phyloP scores from a whole-genome alignment of 2,888 invertebrate genomes.

The Eilema caniola region DNA sequence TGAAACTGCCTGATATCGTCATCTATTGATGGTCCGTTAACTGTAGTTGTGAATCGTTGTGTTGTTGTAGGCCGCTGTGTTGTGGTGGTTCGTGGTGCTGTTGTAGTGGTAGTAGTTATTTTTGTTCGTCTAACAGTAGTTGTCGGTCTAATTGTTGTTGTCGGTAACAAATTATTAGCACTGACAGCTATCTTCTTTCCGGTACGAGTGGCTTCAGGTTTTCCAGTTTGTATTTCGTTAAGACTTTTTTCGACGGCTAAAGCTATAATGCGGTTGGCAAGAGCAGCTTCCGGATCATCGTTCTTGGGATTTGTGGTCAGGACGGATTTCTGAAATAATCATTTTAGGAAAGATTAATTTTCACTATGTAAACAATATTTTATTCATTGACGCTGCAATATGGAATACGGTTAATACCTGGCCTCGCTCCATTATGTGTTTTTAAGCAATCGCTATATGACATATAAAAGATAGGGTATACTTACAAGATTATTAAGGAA shows the following conservation, averaged over 20 bases:
- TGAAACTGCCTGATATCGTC: conserved; percentile 83
- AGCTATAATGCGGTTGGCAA: conserved; percentile 86
- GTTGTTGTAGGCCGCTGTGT: conserved; percentile 63
- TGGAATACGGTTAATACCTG: no score
- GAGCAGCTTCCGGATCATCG: conserved; percentile 79
- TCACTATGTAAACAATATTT: neutral
- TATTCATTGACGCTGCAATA: neutral
- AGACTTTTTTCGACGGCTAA: conserved; percentile 84
- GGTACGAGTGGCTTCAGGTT: conserved; percentile 61
- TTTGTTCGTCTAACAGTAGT: conserved; percentile 53
- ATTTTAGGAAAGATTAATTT: conserved; percentile 2
- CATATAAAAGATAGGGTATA: conserved; percentile 5
- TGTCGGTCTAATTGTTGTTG: conserved; percentile 53
- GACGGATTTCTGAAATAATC: conserved; percentile 76
- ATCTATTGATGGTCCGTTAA: conserved; percentile 70
- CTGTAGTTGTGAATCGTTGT: conserved; percentile 55
- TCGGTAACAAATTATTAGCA: conserved; percentile 62
- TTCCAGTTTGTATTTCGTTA: conserved; percentile 75
- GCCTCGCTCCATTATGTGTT: no score
- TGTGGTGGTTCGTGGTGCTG: conserved; percentile 60
- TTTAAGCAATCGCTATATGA: neutral
- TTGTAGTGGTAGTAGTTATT: conserved; percentile 61
- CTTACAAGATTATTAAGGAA: conserved; percentile 88
- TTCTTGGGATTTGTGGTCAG: conserved; percentile 71
- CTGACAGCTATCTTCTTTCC: conserved; percentile 67